These are phyloP conservation scores for Chiloscyllium punctatum DNA, from an alignment of 2,797 vertebrate genomes.

Conservation along the genomic window DNA sequence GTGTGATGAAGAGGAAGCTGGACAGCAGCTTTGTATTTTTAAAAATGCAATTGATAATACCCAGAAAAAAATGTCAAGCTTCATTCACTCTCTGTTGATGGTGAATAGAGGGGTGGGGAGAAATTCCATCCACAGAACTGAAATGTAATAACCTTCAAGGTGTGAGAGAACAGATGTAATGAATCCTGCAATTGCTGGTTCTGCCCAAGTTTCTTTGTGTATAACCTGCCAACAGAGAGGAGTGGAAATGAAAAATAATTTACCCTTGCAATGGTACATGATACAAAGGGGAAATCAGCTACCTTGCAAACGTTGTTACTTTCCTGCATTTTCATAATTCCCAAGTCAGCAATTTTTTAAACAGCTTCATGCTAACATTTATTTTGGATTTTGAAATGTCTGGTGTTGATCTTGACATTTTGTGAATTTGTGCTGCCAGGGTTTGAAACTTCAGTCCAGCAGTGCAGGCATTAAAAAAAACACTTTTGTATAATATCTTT, in stretches of 20 bases:
- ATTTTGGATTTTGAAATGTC: not conserved
- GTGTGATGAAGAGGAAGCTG: not conserved
- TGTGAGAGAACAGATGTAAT: not conserved
- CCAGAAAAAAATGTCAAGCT: not conserved
- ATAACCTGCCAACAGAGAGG: not conserved
- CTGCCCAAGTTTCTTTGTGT: not conserved
- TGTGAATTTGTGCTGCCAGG: not conserved
- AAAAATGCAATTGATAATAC: not conserved
- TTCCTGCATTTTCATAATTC: constrained; percentile 15
- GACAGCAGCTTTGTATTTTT: not conserved
- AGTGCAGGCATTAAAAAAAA: not conserved
- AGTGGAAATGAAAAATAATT: not conserved
- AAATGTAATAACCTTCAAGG: constrained; percentile 11
- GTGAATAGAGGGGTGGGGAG: too few species aligned
- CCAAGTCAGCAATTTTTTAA: not conserved
- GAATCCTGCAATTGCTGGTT: not conserved
- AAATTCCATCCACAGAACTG: not conserved
- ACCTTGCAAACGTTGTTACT: not conserved
- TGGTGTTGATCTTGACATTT: not conserved
- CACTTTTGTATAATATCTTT: not conserved
- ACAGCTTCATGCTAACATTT: not conserved
- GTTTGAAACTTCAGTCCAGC: not conserved
- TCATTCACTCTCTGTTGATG: not conserved
- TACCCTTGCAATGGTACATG: not conserved
- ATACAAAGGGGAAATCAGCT: not conserved